These are phyloP conservation scores for Petrocephalus microphthalmus DNA, from an alignment of 2,113 vertebrate genomes.

Conservation along the genomic window DNA sequence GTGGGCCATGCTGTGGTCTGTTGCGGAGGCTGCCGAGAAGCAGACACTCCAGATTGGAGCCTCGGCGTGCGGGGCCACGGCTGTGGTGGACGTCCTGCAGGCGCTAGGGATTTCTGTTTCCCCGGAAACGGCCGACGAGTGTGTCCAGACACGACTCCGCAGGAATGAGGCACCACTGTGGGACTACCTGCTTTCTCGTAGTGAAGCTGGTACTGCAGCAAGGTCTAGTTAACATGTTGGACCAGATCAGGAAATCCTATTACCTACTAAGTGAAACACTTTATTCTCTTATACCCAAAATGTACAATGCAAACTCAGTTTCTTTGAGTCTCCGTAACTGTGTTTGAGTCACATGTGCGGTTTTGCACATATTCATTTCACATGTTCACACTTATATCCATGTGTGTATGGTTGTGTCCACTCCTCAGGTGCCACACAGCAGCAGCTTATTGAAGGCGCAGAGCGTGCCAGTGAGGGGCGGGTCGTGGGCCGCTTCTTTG, in stretches of 20 bases:
- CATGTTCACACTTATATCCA: background rate
- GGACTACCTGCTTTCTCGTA: constrained; percentile 64
- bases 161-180: constrained; percentile 53
- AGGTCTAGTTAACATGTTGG: background rate
- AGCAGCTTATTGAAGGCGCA: constrained; percentile 59
- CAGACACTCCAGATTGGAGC: constrained; percentile 63
- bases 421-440: constrained; percentile 57
- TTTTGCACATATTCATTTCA: background rate
- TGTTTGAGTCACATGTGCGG: background rate
- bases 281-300: background rate
- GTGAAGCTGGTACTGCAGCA: constrained; percentile 51
- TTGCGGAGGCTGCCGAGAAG: constrained; percentile 58
- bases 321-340: background rate
- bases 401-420: background rate
- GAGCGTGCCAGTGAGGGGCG: constrained; percentile 48
- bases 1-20: constrained; percentile 61
- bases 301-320: background rate
- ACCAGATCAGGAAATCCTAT: background rate
- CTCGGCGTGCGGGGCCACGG: constrained; percentile 64
- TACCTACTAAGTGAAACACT: background rate
- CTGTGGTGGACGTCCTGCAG: constrained; percentile 61
- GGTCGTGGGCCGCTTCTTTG: constrained; percentile 57
- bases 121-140: constrained; percentile 50
- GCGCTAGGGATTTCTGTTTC: constrained; percentile 51
- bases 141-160: constrained; percentile 54